Evolutionary conservation across 2,888 invertebrate genomes (phyloP).

Genomic region (Caenorhabditis sulstoni): DNA sequence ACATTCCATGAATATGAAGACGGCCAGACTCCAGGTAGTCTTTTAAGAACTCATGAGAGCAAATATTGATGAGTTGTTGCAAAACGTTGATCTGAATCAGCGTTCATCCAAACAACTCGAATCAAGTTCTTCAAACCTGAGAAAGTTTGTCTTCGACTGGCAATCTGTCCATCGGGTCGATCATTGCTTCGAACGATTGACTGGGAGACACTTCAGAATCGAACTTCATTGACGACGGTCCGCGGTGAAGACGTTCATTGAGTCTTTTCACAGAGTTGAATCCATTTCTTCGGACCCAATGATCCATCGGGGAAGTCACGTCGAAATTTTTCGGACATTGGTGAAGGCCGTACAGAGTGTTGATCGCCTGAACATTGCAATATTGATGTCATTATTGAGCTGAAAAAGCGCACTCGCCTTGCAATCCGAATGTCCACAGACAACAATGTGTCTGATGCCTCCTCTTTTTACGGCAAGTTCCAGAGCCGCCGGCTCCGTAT

Average conservation of each 20-base stretch:
- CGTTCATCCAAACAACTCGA: no score
- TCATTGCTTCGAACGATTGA: constrained; percentile 89
- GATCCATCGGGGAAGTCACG: constrained; percentile 87
- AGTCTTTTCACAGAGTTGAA: constrained; percentile 87
- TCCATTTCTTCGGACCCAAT: constrained; percentile 93
- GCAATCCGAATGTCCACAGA: constrained; percentile 97
- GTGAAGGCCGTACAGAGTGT: constrained; percentile 89
- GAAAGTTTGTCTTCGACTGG: constrained; percentile 92
- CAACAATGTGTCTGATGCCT: constrained; percentile 90
- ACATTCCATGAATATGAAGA: constrained; percentile 85
- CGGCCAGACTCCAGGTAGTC: constrained; percentile 63
- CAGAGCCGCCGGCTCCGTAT: constrained; percentile 94
- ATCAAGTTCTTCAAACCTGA: constrained; percentile 85
- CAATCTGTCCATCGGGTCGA: constrained; percentile 91
- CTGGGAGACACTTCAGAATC: constrained; percentile 62
- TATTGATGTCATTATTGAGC: neutral
- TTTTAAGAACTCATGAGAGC: constrained; percentile 70
- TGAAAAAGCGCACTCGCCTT: constrained; percentile 84
- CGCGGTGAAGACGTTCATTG: constrained; percentile 71
- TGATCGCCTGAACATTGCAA: constrained; percentile 87
- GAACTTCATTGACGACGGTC: constrained; percentile 66
- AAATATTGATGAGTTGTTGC: constrained; percentile 74
- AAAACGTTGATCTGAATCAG: constrained; percentile 73
- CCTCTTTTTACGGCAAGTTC: constrained; percentile 87
- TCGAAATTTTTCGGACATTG: constrained; percentile 82